Conservation (phyloP, 2,113 vertebrate genomes). For the Furnarius figulus region DNA sequence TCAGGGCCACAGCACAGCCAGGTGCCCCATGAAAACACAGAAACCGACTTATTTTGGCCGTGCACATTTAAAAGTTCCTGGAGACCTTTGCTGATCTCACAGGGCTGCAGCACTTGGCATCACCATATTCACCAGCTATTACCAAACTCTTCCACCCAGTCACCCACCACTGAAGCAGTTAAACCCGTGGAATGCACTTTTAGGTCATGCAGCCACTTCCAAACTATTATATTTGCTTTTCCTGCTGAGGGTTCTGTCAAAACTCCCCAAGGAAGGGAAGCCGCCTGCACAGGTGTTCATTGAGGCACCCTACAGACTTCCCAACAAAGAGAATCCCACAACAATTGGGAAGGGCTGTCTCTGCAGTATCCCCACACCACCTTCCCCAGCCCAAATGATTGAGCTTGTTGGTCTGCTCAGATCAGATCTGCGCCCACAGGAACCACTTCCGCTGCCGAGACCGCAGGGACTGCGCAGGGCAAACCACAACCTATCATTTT, state of each 20-base stretch:
- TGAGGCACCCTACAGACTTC: not conserved
- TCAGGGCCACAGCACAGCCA: not conserved
- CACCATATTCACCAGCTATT: fast-evolving
- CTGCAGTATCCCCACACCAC: constrained; percentile 11
- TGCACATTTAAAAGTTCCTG: not conserved
- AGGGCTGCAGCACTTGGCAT: not conserved
- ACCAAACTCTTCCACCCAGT: no score
- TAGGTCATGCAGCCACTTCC: not conserved
- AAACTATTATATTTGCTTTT: not conserved
- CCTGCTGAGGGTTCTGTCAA: not conserved
- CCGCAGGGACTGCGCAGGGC: constrained; percentile 55
- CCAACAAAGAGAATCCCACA: not conserved
- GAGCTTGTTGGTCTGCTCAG: constrained; percentile 35
- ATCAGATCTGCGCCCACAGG: constrained; percentile 71
- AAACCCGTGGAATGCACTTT: not conserved
- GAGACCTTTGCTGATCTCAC: not conserved
- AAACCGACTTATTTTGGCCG: not conserved
- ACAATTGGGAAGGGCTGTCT: not conserved
- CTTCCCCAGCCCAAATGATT: not conserved
- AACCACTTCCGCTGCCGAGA: constrained; percentile 72
- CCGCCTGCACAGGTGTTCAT: not conserved
- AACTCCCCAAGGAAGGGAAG: not conserved
- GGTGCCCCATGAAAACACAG: not conserved
- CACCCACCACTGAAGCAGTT: not conserved
- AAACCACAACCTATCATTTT: constrained; percentile 61